Evolutionary conservation across 2,113 vertebrate species (phyloP).

Genomic region (Calonectris borealis): DNA sequence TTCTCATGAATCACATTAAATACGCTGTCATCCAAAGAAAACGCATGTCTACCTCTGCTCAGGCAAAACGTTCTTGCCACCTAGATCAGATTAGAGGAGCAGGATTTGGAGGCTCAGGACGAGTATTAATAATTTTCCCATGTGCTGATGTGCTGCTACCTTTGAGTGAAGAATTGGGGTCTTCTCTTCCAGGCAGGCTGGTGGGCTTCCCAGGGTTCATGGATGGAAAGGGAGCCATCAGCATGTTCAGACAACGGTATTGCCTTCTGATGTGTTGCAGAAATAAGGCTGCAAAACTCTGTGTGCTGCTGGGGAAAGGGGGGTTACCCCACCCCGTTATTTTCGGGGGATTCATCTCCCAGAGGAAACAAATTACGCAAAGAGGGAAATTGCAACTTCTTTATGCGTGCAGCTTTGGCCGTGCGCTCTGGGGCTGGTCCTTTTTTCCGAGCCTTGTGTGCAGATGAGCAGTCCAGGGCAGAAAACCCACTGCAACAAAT

Average conservation of each 20-base stretch:
- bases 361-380: neutral
- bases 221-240: neutral
- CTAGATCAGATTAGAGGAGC: neutral
- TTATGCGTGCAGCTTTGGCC: neutral
- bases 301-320: neutral
- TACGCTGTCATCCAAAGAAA: neutral
- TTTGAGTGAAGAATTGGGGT: neutral
- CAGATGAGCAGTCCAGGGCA: neutral
- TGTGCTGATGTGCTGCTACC: neutral
- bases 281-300: neutral
- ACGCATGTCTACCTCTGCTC: neutral
- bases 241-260: rapidly evolving
- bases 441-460: neutral
- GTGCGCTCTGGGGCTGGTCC: too few species aligned
- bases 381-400: neutral
- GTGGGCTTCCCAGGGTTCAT: neutral
- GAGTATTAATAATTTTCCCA: neutral
- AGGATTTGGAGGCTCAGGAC: neutral
- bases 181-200: neutral
- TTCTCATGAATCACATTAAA: neutral
- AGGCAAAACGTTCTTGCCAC: neutral
- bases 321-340: rapidly evolving
- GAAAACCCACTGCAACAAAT: neutral
- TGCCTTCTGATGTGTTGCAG: neutral
- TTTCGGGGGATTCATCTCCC: neutral